phyloP scores from a whole-genome alignment of 2,113 vertebrate genomes.

The Cisticola juncidis region DNA sequence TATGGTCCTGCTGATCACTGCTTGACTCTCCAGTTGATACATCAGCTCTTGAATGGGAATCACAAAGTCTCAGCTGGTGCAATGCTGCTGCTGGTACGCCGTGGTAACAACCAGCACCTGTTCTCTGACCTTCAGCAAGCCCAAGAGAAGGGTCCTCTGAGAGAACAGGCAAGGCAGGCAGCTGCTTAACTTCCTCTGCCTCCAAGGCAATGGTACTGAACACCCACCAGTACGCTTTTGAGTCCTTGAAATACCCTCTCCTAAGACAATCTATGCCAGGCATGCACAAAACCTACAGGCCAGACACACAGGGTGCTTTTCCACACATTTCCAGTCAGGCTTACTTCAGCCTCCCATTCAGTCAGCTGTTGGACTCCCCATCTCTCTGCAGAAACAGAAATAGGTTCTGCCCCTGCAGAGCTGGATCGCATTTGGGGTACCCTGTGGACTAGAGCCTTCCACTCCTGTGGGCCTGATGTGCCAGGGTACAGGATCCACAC shows the following conservation, averaged over 20 bases:
- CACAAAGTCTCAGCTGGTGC: fast-evolving
- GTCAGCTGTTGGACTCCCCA: neutral
- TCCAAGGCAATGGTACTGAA: neutral
- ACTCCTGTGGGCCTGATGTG: fast-evolving
- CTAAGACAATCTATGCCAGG: neutral
- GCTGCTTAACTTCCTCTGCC: neutral
- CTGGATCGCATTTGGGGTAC: neutral
- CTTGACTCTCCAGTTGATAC: neutral
- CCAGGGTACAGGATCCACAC: neutral
- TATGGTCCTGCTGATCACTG: neutral
- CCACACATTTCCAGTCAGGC: neutral
- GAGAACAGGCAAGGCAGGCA: neutral
- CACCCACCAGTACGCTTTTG: neutral
- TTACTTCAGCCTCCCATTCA: neutral
- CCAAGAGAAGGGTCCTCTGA: neutral
- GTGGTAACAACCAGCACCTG: fast-evolving
- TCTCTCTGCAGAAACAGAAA: neutral
- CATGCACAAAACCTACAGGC: neutral
- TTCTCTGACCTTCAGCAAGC: neutral
- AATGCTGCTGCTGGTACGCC: neutral
- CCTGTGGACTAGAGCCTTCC: too few species aligned
- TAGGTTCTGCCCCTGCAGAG: neutral
- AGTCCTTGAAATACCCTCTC: neutral
- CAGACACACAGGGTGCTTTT: neutral
- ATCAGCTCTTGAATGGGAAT: neutral